Percentiles rank a stretch among this genome's conserved stretches.
These are phyloP conservation scores for Kryphioiulus occultus DNA, from an alignment of 2,888 invertebrate species.

Conservation along the genomic window DNA sequence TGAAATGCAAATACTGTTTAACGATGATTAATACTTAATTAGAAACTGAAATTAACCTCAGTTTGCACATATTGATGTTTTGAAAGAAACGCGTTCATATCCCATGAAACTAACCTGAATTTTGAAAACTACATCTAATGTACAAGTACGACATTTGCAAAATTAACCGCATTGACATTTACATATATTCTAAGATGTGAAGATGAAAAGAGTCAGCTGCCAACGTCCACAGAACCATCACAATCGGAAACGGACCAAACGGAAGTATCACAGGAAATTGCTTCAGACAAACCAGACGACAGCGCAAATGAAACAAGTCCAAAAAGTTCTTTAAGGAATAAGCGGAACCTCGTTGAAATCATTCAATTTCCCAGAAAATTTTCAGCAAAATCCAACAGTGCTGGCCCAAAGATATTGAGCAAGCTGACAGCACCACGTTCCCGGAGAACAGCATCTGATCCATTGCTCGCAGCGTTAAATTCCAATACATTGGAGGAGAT, in stretches of 20 bases:
- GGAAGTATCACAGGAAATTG: neutral
- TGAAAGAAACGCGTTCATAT: too few relatives aligned
- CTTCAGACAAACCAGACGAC: neutral
- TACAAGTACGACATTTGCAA: neutral
- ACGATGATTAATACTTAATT: too few relatives aligned
- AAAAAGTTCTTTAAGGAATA: neutral
- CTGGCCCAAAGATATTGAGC: neutral
- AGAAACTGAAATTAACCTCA: too few relatives aligned
- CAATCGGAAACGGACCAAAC: neutral
- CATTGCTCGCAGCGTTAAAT: neutral
- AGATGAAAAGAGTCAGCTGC: neutral
- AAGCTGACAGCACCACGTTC: neutral
- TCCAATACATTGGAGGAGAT: neutral
- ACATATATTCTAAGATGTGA: neutral
- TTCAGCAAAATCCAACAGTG: neutral
- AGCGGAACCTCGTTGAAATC: neutral
- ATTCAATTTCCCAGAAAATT: neutral
- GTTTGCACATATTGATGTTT: too few relatives aligned
- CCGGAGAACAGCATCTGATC: neutral
- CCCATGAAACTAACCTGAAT: neutral
- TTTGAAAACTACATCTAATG: neutral
- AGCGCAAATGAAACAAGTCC: neutral
- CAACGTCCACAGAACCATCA: neutral
- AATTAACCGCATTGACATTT: neutral
- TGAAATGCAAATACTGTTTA: too few relatives aligned